Conservation (phyloP, 2,797 vertebrate genomes). For the Tiaroga cobitis region DNA sequence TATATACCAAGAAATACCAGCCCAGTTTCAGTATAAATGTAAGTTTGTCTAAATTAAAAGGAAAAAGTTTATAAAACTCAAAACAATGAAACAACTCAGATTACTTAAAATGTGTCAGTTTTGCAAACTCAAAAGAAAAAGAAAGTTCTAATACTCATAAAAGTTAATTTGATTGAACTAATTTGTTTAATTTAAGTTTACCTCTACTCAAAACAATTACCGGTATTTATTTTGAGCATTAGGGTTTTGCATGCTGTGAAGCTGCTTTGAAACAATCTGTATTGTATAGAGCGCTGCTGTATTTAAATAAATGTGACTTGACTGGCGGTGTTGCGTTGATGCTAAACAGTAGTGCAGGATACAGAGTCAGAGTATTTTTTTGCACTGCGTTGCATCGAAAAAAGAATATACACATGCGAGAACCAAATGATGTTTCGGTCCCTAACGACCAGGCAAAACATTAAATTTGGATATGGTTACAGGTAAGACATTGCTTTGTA, state of each 20-base stretch:
- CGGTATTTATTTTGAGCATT: no score
- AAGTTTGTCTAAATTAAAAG: no score
- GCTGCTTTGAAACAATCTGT: neutral
- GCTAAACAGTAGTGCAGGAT: neutral
- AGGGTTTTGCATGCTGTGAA: neutral
- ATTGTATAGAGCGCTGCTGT: neutral
- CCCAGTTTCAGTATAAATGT: no score
- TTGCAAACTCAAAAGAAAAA: no score
- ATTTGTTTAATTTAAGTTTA: no score
- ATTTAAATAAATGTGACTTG: neutral
- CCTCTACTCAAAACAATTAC: no score
- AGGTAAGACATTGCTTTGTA: conserved; percentile 13
- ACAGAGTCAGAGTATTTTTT: neutral
- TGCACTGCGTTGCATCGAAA: neutral
- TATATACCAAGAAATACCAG: no score
- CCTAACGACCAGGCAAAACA: neutral
- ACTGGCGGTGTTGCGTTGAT: neutral
- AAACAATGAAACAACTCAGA: no score
- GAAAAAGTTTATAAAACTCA: no score
- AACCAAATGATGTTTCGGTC: neutral
- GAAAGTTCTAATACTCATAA: no score
- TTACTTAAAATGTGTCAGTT: no score
- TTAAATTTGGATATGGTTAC: neutral
- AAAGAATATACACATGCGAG: neutral
- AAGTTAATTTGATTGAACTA: no score